phyloP scores from a whole-genome alignment of 2,797 vertebrate species.

The Alca torda region DNA sequence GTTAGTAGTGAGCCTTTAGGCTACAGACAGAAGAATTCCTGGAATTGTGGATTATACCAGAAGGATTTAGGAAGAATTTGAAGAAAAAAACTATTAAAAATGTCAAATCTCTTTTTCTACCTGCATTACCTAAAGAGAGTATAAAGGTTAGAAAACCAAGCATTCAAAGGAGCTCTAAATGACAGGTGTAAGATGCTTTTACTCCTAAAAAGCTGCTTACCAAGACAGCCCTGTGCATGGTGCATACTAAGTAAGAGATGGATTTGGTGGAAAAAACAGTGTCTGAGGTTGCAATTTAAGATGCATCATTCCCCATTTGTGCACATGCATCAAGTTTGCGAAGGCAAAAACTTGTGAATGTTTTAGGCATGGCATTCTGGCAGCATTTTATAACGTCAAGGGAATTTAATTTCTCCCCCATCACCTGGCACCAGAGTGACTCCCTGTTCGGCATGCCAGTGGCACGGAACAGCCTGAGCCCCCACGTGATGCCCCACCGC shows the following conservation, averaged over 20 bases:
- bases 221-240: neutral
- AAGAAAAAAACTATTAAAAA: constrained; percentile 31
- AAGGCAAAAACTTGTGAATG: neutral
- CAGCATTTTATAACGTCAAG: neutral
- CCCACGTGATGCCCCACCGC: rapidly evolving
- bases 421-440: neutral
- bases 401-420: neutral
- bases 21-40: neutral
- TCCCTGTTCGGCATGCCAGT: neutral
- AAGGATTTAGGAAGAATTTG: constrained; percentile 6
- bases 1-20: neutral
- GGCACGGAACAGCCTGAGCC: neutral
- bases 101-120: neutral
- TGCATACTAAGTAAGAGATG: neutral
- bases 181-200: constrained; percentile 22
- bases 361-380: neutral
- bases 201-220: neutral
- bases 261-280: neutral
- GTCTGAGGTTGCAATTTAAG: neutral
- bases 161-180: neutral
- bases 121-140: neutral
- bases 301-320: neutral
- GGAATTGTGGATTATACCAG: neutral
- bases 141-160: constrained; percentile 9
- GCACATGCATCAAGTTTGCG: neutral